These are phyloP conservation scores for Sarcophaga peregrina DNA, from an alignment of 1,140 invertebrate species.

Conservation along the genomic window DNA sequence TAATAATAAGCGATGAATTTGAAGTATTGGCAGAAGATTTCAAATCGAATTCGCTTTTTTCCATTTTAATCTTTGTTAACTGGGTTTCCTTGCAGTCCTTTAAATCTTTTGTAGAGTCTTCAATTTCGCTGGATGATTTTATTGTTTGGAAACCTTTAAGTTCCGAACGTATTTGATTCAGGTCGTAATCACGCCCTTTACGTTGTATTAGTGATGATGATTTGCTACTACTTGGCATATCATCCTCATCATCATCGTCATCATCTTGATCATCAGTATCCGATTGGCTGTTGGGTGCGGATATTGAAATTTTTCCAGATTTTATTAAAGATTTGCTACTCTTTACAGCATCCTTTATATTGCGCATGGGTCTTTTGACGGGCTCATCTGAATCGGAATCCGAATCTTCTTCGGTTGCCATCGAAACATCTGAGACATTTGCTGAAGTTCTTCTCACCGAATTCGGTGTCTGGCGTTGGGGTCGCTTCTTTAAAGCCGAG, in stretches of 20 bases:
- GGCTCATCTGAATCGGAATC: constrained; percentile 72
- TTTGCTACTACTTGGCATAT: constrained; percentile 53
- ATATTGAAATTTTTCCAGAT: constrained; percentile 49
- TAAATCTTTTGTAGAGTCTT: constrained; percentile 9
- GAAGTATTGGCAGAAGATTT: constrained; percentile 33
- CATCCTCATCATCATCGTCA: constrained; percentile 57
- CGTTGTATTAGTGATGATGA: constrained; percentile 52
- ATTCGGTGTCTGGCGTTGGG: constrained; percentile 51
- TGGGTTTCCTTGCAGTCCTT: not conserved
- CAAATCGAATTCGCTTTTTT: constrained; percentile 24
- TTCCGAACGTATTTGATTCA: constrained; percentile 85
- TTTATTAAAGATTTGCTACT: constrained; percentile 61
- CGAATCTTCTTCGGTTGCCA: constrained; percentile 71
- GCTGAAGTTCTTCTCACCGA: constrained; percentile 60
- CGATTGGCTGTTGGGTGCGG: constrained; percentile 56
- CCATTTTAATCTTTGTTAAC: not conserved
- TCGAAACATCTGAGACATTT: constrained; percentile 68
- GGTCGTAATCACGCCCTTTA: constrained; percentile 81
- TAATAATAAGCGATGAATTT: constrained; percentile 28
- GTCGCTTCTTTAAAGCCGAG: constrained; percentile 67
- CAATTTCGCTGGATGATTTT: constrained; percentile 55
- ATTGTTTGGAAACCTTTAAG: constrained; percentile 76
- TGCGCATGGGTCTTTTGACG: constrained; percentile 64
- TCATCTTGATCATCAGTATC: constrained; percentile 63
- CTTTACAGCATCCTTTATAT: constrained; percentile 36